A percentile compares a stretch with the other conserved stretches of the same genome.
These are phyloP conservation scores for Calcarius lapponicus DNA, from an alignment of 2,797 vertebrate species.

Conservation along the genomic window DNA sequence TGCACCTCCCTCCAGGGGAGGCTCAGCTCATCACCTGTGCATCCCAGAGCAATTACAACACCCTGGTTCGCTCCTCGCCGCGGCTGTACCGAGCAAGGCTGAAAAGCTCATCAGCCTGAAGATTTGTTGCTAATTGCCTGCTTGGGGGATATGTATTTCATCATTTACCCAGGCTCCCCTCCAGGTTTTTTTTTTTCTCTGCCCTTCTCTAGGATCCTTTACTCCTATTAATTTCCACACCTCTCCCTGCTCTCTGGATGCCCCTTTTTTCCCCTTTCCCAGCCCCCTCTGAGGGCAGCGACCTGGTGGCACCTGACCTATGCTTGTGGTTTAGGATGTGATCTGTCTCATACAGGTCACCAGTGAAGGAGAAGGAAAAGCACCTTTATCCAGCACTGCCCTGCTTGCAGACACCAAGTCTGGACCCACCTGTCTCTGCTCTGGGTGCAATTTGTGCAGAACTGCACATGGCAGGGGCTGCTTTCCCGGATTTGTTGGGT, in stretches of 20 bases:
- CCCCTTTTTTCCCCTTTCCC: not conserved
- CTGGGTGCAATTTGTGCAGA: not conserved
- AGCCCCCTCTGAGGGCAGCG: not conserved
- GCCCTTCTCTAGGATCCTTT: not conserved
- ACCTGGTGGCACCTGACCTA: not conserved
- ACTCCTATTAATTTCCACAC: not conserved
- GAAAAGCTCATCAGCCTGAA: not conserved
- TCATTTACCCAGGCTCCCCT: not conserved
- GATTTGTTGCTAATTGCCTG: not conserved
- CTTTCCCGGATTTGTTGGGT: not conserved
- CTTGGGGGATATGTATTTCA: not conserved
- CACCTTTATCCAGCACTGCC: not conserved
- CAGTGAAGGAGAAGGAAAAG: not conserved
- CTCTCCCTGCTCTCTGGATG: not conserved
- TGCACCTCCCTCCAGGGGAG: not conserved
- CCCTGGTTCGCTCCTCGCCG: not conserved
- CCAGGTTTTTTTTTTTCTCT: not conserved
- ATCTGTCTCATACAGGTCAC: not conserved
- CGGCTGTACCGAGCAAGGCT: rapidly evolving
- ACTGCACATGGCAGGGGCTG: not conserved
- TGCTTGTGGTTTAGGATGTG: not conserved
- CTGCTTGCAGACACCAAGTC: not conserved
- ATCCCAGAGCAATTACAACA: not conserved
- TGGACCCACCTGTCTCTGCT: not conserved
- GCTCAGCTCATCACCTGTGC: not conserved